These are phyloP conservation scores for Microctonus aethiopoides DNA, from an alignment of 2,888 invertebrate genomes.

Conservation along the genomic window DNA sequence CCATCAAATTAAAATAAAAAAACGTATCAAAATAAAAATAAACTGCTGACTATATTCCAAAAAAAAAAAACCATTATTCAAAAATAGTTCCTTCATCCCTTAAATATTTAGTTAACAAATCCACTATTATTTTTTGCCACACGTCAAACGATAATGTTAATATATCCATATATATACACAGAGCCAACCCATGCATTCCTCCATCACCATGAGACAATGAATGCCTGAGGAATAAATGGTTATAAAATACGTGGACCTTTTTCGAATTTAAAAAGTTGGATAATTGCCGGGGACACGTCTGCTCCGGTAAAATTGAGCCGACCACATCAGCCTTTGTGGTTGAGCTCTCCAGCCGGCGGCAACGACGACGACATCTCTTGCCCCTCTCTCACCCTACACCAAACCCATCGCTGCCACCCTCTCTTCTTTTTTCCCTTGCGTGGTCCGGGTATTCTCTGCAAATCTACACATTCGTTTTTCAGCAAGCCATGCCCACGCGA, in stretches of 20 bases:
- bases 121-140: too few relatives aligned
- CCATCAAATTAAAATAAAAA: too few relatives aligned
- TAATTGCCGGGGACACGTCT: conserved; percentile 66
- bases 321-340: conserved; percentile 65
- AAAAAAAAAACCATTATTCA: too few relatives aligned
- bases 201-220: conserved; percentile 16
- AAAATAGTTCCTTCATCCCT: too few relatives aligned
- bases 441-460: background rate
- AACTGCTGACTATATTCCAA: too few relatives aligned
- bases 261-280: conserved; percentile 63
- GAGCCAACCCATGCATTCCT: background rate
- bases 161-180: too few relatives aligned
- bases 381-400: conserved; percentile 35
- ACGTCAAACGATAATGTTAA: too few relatives aligned
- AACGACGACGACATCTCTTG: conserved; percentile 37
- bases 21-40: too few relatives aligned
- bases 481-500: conserved; percentile 12
- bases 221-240: conserved; percentile 3
- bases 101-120: too few relatives aligned
- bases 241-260: conserved; percentile 39
- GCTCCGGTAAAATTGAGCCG: conserved; percentile 63
- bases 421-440: conserved; percentile 15
- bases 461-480: conserved; percentile 27
- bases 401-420: conserved; percentile 31
- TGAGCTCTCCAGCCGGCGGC: conserved; percentile 45